Evolutionary conservation across 2,113 vertebrate genomes (phyloP).

Genomic region (Dunckerocampus dactyliophorus): DNA sequence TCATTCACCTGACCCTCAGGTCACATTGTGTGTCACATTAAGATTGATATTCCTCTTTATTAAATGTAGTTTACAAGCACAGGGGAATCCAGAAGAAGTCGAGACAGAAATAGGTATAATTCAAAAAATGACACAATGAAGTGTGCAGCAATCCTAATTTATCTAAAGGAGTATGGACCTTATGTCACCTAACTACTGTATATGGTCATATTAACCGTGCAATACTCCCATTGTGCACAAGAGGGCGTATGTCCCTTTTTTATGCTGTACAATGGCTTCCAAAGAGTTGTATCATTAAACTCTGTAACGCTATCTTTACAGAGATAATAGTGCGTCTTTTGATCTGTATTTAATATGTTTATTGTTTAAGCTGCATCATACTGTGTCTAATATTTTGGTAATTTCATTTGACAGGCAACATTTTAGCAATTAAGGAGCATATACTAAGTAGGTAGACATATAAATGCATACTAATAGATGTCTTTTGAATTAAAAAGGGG

Average conservation of each 20-base stretch:
- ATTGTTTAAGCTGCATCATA: not conserved
- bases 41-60: constrained; percentile 69
- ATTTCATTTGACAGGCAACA: too few relatives aligned
- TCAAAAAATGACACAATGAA: not conserved
- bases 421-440: too few relatives aligned
- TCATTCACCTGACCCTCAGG: constrained; percentile 23
- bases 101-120: constrained; percentile 4
- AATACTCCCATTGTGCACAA: constrained; percentile 42
- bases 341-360: not conserved
- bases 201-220: not conserved
- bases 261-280: not conserved
- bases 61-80: constrained; percentile 66
- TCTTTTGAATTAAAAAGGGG: not conserved
- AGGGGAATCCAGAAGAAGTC: constrained; percentile 35
- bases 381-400: too few relatives aligned
- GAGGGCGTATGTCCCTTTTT: constrained; percentile 35
- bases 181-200: too few relatives aligned
- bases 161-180: not conserved
- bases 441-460: too few relatives aligned
- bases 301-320: not conserved
- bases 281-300: not conserved
- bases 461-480: too few relatives aligned
- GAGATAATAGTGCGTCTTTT: not conserved
- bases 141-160: not conserved
- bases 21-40: constrained; percentile 57